These are phyloP conservation scores for Melanostoma mellinum DNA, from an alignment of 2,888 invertebrate genomes.

Conservation along the genomic window DNA sequence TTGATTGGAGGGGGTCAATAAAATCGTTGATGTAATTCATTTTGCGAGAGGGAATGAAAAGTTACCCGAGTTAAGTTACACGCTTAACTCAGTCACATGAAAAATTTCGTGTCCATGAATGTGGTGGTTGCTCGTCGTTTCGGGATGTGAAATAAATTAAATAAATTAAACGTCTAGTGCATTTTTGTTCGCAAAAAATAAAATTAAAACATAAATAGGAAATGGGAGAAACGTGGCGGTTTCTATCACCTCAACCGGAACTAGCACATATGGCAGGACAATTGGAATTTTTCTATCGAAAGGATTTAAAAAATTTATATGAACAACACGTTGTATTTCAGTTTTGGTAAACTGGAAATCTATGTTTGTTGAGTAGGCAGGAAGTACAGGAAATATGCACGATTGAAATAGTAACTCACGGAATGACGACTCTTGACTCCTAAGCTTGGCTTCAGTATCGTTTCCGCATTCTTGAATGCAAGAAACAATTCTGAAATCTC, in stretches of 20 bases:
- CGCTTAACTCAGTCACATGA: background rate
- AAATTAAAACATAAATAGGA: constrained; percentile 44
- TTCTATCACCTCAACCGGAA: constrained; percentile 40
- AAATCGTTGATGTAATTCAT: constrained; percentile 67
- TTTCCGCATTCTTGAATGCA: too few species aligned
- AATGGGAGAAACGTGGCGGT: background rate
- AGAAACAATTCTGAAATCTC: too few species aligned
- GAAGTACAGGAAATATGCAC: constrained; percentile 5
- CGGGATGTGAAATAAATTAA: constrained; percentile 35
- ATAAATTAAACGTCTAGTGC: constrained; percentile 59
- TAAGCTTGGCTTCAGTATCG: too few species aligned
- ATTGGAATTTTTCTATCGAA: constrained; percentile 41
- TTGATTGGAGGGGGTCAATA: constrained; percentile 69
- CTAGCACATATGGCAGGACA: constrained; percentile 54
- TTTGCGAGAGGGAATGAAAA: constrained; percentile 45
- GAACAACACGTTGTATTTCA: background rate
- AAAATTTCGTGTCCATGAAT: constrained; percentile 33
- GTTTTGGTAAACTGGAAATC: background rate
- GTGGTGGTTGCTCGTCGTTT: constrained; percentile 32
- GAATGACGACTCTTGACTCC: too few species aligned
- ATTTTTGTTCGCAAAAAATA: constrained; percentile 35
- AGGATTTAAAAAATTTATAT: constrained; percentile 18
- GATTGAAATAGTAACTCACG: too few species aligned
- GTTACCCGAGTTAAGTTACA: constrained; percentile 39
- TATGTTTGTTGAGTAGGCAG: constrained; percentile 12